These are phyloP conservation scores for Drosophila subquinaria DNA, from an alignment of 2,888 invertebrate species.

Conservation along the genomic window DNA sequence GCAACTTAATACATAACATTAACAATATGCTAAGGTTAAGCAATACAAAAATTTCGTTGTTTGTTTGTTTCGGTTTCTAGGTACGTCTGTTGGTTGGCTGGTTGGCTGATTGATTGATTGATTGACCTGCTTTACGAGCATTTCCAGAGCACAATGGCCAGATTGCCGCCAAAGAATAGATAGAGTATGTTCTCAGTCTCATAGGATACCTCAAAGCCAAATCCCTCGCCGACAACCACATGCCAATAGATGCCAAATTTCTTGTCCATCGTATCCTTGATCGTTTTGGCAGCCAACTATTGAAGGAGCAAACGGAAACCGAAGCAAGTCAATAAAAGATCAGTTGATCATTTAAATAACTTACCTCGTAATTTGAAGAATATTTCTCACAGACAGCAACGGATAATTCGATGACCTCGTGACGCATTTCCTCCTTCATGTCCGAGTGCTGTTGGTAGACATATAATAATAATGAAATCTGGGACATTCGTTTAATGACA, in stretches of 20 bases:
- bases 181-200: conserved; percentile 95
- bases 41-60: conserved; percentile 59
- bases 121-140: conserved; percentile 86
- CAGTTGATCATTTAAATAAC: conserved; percentile 8
- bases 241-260: conserved; percentile 98
- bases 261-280: conserved; percentile 98
- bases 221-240: conserved; percentile 96
- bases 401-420: conserved; percentile 95
- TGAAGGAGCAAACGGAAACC: no score
- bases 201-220: conserved; percentile 95
- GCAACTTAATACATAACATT: conserved; percentile 60
- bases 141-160: conserved; percentile 96
- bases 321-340: not conserved
- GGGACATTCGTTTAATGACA: not conserved
- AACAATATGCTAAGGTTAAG: conserved; percentile 42
- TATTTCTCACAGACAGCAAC: conserved; percentile 97
- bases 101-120: conserved; percentile 13
- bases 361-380: conserved; percentile 93
- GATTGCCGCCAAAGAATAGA: conserved; percentile 96
- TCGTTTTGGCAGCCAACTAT: conserved; percentile 93
- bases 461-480: not conserved
- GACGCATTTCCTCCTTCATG: conserved; percentile 97
- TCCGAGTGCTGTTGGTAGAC: conserved; percentile 89
- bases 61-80: conserved; percentile 58
- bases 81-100: conserved; percentile 58